A percentile compares a stretch with the other conserved stretches of the same genome.
phyloP scores from a whole-genome alignment of 1,140 invertebrate genomes.

The Euwallacea similis region DNA sequence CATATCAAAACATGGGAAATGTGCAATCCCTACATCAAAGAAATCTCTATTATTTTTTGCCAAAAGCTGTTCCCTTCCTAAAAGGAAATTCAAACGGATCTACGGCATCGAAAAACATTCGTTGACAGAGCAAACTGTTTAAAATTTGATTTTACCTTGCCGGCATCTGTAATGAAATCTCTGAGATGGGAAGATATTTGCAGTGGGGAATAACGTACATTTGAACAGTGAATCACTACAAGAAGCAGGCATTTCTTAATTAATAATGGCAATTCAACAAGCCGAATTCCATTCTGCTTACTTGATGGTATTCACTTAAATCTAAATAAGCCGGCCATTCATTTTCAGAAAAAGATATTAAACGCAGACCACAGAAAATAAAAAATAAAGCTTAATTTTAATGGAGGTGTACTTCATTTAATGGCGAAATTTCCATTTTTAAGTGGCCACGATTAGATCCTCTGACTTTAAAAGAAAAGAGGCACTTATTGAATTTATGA shows the following conservation, averaged over 20 bases:
- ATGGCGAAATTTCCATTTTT: conserved; percentile 38
- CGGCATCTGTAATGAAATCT: background rate
- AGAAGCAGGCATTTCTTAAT: background rate
- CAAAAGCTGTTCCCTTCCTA: conserved; percentile 12
- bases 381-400: conserved; percentile 38
- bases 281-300: conserved; percentile 7
- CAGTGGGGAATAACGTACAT: background rate
- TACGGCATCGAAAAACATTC: conserved; percentile 17
- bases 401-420: conserved; percentile 29
- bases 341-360: conserved; percentile 37
- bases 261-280: conserved; percentile 7
- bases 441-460: conserved; percentile 31
- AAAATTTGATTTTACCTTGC: conserved; percentile 15
- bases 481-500: conserved; percentile 34
- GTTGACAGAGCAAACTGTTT: conserved; percentile 12
- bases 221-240: background rate
- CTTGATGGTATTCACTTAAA: conserved; percentile 24
- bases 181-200: background rate
- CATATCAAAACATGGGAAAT: background rate
- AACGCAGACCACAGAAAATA: conserved; percentile 25
- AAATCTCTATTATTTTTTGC: conserved; percentile 15
- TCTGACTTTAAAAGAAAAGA: conserved; percentile 18
- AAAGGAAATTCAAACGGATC: conserved; percentile 19
- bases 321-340: conserved; percentile 34
- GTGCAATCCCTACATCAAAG: conserved; percentile 16